Evolutionary conservation across 2,888 invertebrate species (phyloP), one percentile per base, ranked within the genome.

Genomic region (Acholoe squamosa): DNA sequence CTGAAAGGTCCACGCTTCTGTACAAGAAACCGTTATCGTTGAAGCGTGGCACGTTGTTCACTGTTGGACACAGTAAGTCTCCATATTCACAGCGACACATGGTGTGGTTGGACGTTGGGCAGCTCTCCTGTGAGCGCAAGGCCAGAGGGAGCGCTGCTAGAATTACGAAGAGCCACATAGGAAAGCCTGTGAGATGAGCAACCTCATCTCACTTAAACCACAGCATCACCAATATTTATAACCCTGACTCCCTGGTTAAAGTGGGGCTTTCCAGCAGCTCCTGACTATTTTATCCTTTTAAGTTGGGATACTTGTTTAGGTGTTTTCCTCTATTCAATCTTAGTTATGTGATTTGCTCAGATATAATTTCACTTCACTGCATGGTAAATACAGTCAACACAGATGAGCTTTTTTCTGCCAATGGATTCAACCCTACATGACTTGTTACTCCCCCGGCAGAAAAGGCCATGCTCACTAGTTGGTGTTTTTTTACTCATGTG

Each of bases 11-110:
- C 33, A 93, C 71, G 19, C 77, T 89, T 61, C 89, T 43, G 89
- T 92, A 93, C 31, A 91, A 80, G 52, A 61, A 90, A 12, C 77
- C 71, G 80, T 91, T 88, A 16, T 76, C 61, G 10, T 56, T 54
- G 89, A 92, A 92, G 33, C 43, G 84, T 34, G 92, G 92, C 31
- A 92, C 89, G 52, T 19, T n/a, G 16, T 10, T 52, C 16, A 80
- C 56, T 10, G 76, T 51, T 10, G 71, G 71, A 54, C 90, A 90
- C 31, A 77, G 51, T 14, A 90, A 43, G 84, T 90, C 90, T 5
- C 90, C 90, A 31, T 90, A 90, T n/a, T 71, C 77, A 76, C 90
- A 90, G 28, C 43, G 31, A 77, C 90, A 90, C 80, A 54, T 43
- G 28, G 90, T 80, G 56, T 52, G 25, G 34, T 90, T 90, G 31